These are phyloP conservation scores for Loxodonta africana DNA, from an alignment of 2,113 vertebrate genomes.

Conservation along the genomic window DNA sequence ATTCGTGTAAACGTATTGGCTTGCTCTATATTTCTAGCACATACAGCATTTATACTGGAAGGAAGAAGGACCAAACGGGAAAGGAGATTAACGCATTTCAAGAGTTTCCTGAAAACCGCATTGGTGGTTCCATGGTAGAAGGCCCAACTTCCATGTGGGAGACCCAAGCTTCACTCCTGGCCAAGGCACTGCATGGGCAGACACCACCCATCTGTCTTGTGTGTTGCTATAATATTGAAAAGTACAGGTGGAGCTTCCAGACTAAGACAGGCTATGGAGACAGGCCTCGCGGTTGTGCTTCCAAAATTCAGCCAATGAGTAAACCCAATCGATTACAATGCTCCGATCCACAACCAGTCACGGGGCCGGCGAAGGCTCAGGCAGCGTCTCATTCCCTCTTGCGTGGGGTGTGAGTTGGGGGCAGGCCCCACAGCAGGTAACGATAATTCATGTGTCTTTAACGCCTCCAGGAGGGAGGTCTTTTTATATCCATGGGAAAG, in stretches of 20 bases:
- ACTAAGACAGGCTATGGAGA: neutral
- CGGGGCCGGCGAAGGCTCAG: neutral
- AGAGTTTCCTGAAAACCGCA: neutral
- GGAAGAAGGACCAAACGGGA: conserved; percentile 3
- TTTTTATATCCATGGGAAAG: neutral
- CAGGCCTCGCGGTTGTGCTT: neutral
- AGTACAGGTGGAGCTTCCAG: neutral
- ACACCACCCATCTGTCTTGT: neutral
- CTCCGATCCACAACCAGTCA: neutral
- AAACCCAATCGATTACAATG: neutral
- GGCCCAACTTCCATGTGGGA: neutral
- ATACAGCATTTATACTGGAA: neutral
- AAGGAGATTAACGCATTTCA: neutral
- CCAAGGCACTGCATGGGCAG: neutral
- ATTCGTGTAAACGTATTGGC: neutral
- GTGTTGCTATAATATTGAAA: neutral
- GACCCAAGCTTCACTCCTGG: neutral
- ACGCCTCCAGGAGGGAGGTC: neutral
- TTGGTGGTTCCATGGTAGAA: neutral
- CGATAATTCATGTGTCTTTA: neutral
- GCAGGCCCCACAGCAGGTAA: neutral
- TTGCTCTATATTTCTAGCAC: neutral
- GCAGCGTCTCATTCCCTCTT: neutral
- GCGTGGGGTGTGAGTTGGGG: neutral
- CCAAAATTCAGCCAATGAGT: neutral